Conservation (phyloP, 35 echinoderm and acorn worm species). For the Apostichopus parvimensis region DNA sequence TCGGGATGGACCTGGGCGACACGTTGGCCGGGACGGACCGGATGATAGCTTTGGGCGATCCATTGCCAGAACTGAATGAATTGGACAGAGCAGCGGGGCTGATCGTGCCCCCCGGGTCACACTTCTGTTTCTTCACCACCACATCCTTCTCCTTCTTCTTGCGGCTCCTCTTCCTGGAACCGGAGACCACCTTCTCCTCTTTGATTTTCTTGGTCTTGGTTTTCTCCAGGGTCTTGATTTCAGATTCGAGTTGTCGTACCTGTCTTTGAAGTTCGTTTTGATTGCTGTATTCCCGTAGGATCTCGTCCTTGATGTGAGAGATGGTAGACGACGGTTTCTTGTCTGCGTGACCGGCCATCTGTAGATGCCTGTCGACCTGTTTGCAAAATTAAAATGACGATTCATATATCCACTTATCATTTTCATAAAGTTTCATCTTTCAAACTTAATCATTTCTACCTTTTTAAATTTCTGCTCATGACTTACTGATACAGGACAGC, state of each 20-base stretch:
- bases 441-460: no score
- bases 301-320: conserved; percentile 82
- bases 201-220: conserved; percentile 51
- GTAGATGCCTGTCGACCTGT: conserved; percentile 29
- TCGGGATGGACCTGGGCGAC: conserved; percentile 53
- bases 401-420: no score
- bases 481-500: no score
- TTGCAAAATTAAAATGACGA: not conserved
- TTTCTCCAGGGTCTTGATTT: conserved; percentile 63
- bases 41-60: conserved; percentile 54
- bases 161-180: conserved; percentile 1
- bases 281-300: conserved; percentile 86
- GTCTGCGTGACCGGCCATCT: not conserved
- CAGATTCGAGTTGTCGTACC: conserved; percentile 78
- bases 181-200: conserved; percentile 22
- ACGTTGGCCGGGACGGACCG: conserved; percentile 52
- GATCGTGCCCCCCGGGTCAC: conserved; percentile 31
- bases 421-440: no score
- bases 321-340: conserved; percentile 11
- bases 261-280: conserved; percentile 71
- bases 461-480: no score
- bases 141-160: conserved; percentile 35
- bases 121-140: conserved; percentile 32
- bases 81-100: conserved; percentile 66
- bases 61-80: conserved; percentile 53